Evolutionary conservation across 1,140 invertebrate species (phyloP), one percentile per base, ranked within the genome.

Genomic region (Calosoma granatense): DNA sequence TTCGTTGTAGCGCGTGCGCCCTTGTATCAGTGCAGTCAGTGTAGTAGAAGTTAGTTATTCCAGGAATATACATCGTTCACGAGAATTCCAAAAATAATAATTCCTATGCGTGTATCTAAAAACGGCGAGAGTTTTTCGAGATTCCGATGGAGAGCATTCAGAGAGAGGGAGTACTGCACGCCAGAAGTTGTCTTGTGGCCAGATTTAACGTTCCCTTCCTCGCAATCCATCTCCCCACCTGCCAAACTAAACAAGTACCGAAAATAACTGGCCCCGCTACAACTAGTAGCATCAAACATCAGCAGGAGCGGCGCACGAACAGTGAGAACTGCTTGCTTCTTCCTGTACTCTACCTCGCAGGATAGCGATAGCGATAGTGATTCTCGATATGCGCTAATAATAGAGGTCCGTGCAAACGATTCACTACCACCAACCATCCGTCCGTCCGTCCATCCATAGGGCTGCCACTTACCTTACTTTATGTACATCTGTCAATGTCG

Each of bases 71-170:
- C 41, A n/a, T n/a, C n/a, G 9, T 47, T 47, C 17, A 47, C 41
- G 41, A 47, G 41, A 47, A 47, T 12, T 47, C 41, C 41, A 47
- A 47, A 47, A 47, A 47, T 47, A 47, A 47, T 47, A 47, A 47
- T 47, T 47, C 41, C 9, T 47, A 9, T 47, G 41, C 17, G 41
- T 47, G 41, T 47, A 47, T 47, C 41, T 47, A 47, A 47, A 47
- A 12, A 9, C 15, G 41, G 41, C 17, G 41, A 9, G 41, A 47
- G 15, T 47, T 47, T 47, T 47, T 17, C 9, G 41, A 47, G 41
- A 47, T 47, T 47, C 41, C 41, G 17, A 47, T 47, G 15, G 41
- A 12, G 17, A 4, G 17, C 15, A 47, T 17, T 12, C 17, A 47
- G 9, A 47, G 41, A 47, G 41, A 47, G 41, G 41, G 41, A 47